Evolutionary conservation across 2,888 invertebrate genomes (phyloP).

Genomic region (Apeira syringaria): DNA sequence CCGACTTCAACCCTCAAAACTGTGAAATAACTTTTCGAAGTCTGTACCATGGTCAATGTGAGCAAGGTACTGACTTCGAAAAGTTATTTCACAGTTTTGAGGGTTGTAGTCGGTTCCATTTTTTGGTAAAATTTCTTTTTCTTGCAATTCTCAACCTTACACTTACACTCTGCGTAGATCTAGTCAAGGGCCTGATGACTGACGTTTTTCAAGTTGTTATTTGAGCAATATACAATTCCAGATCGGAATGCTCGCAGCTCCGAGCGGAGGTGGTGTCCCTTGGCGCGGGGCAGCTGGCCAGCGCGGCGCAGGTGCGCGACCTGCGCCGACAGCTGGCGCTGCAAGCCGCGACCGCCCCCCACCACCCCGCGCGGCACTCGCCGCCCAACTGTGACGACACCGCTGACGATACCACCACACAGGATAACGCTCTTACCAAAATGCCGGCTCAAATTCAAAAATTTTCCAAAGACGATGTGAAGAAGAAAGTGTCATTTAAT

Average conservation of each 20-base stretch:
- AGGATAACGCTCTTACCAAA: slow-evolving; percentile 38
- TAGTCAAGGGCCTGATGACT: too few species aligned
- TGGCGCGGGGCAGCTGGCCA: slow-evolving; percentile 65
- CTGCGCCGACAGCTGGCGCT: slow-evolving; percentile 61
- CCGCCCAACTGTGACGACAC: slow-evolving; percentile 26
- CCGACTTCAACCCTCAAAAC: too few species aligned
- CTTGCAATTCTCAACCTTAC: too few species aligned
- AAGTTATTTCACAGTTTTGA: too few species aligned
- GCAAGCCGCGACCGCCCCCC: slow-evolving; percentile 31
- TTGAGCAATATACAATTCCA: slow-evolving; percentile 32
- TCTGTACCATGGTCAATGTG: too few species aligned
- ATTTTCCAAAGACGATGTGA: slow-evolving; percentile 54
- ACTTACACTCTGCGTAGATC: too few species aligned
- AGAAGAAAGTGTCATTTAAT: slow-evolving; percentile 73
- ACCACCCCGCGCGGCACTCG: slow-evolving; percentile 20
- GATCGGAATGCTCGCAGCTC: slow-evolving; percentile 63
- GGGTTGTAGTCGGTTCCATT: too few species aligned
- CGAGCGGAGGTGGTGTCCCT: slow-evolving; percentile 61
- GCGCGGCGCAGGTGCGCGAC: slow-evolving; percentile 63
- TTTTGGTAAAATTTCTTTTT: too few species aligned
- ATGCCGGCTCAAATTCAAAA: slow-evolving; percentile 34
- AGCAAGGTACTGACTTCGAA: too few species aligned
- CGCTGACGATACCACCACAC: slow-evolving; percentile 28
- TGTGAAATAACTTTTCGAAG: too few species aligned
- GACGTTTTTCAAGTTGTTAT: too few species aligned